phyloP scores from a whole-genome alignment of 1,140 invertebrate genomes.

The Geopemphigus sp. region DNA sequence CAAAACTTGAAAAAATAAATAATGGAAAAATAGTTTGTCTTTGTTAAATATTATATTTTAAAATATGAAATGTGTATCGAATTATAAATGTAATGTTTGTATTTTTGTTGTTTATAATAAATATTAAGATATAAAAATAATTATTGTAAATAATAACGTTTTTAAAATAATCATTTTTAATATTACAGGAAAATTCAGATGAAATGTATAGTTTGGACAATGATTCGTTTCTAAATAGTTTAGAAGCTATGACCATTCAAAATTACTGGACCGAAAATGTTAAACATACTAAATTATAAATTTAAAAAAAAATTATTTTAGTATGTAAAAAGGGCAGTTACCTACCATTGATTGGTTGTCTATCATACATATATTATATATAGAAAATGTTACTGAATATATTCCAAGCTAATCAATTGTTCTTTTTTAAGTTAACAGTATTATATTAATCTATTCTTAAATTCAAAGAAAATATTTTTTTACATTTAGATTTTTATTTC shows the following conservation, averaged over 20 bases:
- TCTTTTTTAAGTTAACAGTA: not conserved
- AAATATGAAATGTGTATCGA: not conserved
- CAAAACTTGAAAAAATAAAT: too few relatives aligned
- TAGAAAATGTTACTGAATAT: not conserved
- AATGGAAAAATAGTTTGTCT: too few relatives aligned
- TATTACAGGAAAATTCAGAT: conserved; percentile 80
- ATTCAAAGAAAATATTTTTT: conserved; percentile 9
- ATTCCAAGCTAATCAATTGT: not conserved
- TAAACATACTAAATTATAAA: conserved; percentile 83
- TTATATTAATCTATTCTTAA: not conserved
- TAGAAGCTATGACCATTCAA: conserved; percentile 90
- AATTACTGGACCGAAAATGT: conserved; percentile 90
- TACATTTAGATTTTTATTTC: not conserved
- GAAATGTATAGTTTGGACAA: conserved; percentile 91
- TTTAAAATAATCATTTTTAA: not conserved
- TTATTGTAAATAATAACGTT: too few relatives aligned
- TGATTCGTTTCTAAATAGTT: conserved; percentile 84
- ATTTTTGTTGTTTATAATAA: too few relatives aligned
- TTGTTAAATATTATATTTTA: not conserved
- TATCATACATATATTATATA: conserved; percentile 5
- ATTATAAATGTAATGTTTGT: not conserved
- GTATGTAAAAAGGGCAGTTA: not conserved
- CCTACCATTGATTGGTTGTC: not conserved
- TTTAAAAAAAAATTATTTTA: not conserved
- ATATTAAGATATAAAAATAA: too few relatives aligned